These are phyloP conservation scores for Tetraneura akinire DNA, from an alignment of 1,140 invertebrate genomes.

Conservation along the genomic window DNA sequence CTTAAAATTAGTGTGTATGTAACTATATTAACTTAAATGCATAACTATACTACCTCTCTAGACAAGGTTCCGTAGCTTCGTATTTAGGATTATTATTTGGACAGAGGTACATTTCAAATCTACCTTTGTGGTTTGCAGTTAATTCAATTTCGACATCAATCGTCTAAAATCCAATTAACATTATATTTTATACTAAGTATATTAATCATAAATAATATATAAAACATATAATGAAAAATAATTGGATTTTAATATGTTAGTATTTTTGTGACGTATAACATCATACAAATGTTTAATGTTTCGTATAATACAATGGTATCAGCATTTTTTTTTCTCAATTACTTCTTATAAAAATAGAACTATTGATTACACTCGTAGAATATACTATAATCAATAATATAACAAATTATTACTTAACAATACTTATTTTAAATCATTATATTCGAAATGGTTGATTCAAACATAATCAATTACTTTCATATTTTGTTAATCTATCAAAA, in stretches of 20 bases:
- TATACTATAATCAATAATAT: too few species aligned
- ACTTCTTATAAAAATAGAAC: too few species aligned
- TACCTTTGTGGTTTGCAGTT: slow-evolving; percentile 86
- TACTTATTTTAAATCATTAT: too few species aligned
- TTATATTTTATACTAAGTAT: too few species aligned
- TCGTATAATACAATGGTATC: neutral
- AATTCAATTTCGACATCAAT: slow-evolving; percentile 84
- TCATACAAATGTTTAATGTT: neutral
- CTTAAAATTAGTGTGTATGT: neutral
- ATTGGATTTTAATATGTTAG: neutral
- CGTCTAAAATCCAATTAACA: slow-evolving; percentile 62
- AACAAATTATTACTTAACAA: neutral
- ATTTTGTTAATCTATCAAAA: too few species aligned
- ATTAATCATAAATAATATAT: too few species aligned
- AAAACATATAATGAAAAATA: slow-evolving; percentile 15
- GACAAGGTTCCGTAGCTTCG: slow-evolving; percentile 78
- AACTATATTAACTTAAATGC: neutral
- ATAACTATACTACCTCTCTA: slow-evolving; percentile 67
- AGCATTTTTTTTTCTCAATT: neutral
- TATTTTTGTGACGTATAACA: neutral
- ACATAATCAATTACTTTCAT: too few species aligned
- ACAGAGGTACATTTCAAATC: slow-evolving; percentile 81
- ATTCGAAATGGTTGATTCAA: too few species aligned
- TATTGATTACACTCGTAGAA: too few species aligned
- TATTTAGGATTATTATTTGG: slow-evolving; percentile 79